Evolutionary conservation across 2,797 vertebrate species (phyloP).

Genomic region (Tauraco hartlaubi): DNA sequence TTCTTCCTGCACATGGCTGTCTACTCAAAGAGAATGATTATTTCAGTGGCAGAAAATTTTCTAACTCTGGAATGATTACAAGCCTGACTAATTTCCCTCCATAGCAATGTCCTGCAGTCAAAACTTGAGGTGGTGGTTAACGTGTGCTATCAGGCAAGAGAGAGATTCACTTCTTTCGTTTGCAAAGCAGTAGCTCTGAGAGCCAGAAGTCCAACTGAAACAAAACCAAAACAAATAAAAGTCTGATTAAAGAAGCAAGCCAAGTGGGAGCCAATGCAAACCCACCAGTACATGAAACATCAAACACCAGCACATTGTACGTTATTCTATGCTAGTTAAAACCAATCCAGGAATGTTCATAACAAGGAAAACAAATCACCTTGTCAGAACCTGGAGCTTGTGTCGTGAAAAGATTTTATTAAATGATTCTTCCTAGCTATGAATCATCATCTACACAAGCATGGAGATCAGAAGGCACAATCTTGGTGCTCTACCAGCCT

Average conservation of each 20-base stretch:
- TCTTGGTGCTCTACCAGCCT: neutral
- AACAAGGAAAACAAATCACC: neutral
- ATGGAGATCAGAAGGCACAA: neutral
- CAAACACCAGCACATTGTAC: neutral
- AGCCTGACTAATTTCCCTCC: neutral
- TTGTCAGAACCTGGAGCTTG: neutral
- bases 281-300: neutral
- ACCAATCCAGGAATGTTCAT: slow-evolving; percentile 7
- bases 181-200: neutral
- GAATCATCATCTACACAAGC: neutral
- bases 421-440: neutral
- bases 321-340: neutral
- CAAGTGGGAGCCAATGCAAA: neutral
- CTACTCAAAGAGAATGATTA: neutral
- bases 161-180: neutral
- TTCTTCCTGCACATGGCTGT: neutral
- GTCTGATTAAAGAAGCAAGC: neutral
- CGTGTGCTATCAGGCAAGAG: neutral
- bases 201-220: neutral
- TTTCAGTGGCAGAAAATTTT: neutral
- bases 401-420: neutral
- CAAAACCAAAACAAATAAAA: neutral
- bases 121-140: neutral
- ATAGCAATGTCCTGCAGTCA: neutral
- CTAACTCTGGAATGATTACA: neutral